phyloP scores from a whole-genome alignment of 2,888 invertebrate species.

The Tanypteryx hageni region DNA sequence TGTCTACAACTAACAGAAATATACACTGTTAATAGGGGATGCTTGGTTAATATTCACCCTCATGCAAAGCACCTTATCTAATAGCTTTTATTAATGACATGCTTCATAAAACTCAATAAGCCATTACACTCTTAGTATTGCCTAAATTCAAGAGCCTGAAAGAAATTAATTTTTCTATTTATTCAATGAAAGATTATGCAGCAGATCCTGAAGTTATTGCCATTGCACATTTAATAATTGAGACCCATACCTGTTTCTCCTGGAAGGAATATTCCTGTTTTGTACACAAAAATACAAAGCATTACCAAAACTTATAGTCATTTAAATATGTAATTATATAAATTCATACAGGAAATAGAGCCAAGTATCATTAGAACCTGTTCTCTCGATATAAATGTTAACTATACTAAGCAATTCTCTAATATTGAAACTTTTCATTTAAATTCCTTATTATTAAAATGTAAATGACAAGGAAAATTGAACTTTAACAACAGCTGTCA shows the following conservation, averaged over 20 bases:
- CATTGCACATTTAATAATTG: constrained; percentile 55
- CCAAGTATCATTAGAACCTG: not conserved
- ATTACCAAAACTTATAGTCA: constrained; percentile 61
- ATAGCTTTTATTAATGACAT: constrained; percentile 46
- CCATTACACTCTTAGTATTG: constrained; percentile 4
- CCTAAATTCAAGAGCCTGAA: constrained; percentile 39
- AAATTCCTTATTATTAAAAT: constrained; percentile 13
- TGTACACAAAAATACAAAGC: constrained; percentile 65
- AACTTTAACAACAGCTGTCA: constrained; percentile 37
- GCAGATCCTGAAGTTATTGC: constrained; percentile 35
- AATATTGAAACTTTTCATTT: not conserved
- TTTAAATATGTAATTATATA: constrained; percentile 16
- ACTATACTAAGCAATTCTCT: not conserved
- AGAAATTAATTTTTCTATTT: constrained; percentile 46
- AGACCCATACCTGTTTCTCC: constrained; percentile 67
- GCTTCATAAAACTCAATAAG: constrained; percentile 60
- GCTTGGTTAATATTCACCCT: not conserved
- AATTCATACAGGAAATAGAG: constrained; percentile 28
- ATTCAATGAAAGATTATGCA: constrained; percentile 40
- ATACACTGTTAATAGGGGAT: constrained; percentile 7
- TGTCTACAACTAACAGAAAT: constrained; percentile 13
- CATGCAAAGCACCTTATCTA: constrained; percentile 57
- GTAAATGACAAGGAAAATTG: not conserved
- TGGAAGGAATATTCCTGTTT: constrained; percentile 66
- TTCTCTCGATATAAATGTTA: not conserved